Base-by-base conservation (phyloP, 2,888 invertebrate species). In the Troides helena region DNA sequence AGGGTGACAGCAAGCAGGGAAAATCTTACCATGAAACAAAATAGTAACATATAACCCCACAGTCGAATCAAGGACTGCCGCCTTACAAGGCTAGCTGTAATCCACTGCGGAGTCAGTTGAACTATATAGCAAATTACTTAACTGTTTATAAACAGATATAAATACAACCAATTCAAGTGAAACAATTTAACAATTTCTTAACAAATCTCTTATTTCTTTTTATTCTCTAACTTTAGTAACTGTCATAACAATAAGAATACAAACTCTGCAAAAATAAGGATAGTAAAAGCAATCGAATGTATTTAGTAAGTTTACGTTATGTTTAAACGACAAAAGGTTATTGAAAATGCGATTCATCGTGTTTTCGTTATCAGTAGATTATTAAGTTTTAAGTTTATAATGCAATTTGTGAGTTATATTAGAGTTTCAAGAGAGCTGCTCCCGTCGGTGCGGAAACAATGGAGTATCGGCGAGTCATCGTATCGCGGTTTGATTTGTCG, bases 381-480 rank as follows among this genome's bases (percentile, higher is more conserved):
- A 53, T 57, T 65, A 59, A 50, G 65, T 68, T 72, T 72, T 69
- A 64, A 62, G 61, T 67, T 70, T 64, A 63, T 62, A 66, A 60
- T 53, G 64, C 67, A 67, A 70, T 70, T 60, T 66, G 50, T 67
- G 46, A 59, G 63, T 36, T 62, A 71, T 59, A 50, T 69, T 62
- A 62, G 70, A 62, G 67, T 50, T 64, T 71, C 66, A 72, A 58
- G 72, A 59, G 56, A 70, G 59, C 62, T 60, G 74, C 77, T 75
- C 73, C 80, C 75, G 76, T 73, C 75, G 74, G 70, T 72, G 75
- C 72, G 70, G 71, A 77, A 80, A 79, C 81, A 81, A 81, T 78
- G 72, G 65, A 72, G 71, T 69, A 82, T 80, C 77, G 83, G 76
- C 85, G 75, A 87, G 84, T 87, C 87, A 86, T 87, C 82, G 81